Conservation (phyloP, 2,888 invertebrate species). For the Oscheius onirici region DNA sequence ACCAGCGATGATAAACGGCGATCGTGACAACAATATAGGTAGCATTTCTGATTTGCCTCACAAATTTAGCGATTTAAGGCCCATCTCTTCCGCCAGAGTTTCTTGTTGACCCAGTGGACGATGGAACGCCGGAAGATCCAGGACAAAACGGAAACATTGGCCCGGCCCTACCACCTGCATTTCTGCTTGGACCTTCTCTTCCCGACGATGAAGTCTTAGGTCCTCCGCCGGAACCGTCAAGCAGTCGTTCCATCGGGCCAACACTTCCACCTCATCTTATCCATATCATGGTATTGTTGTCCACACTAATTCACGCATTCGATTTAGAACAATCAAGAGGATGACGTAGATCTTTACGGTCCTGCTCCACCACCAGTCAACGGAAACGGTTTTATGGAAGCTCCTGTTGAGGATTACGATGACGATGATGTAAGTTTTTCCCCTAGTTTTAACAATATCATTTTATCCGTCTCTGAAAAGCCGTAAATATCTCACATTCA, state of each 20-base stretch:
- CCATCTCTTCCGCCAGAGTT: conserved; percentile 30
- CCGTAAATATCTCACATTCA: no score
- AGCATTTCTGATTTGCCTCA: no score
- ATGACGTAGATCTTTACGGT: conserved; percentile 23
- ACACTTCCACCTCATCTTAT: neutral
- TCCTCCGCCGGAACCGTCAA: neutral
- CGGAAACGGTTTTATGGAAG: no score
- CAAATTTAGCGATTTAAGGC: no score
- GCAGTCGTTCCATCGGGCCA: conserved; percentile 13
- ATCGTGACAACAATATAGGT: conserved; percentile 10
- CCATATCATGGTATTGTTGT: neutral
- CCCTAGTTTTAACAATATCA: no score
- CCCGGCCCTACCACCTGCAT: conserved; percentile 13
- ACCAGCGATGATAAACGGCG: neutral
- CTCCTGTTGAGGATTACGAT: neutral
- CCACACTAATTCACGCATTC: no score
- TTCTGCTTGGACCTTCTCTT: conserved; percentile 21
- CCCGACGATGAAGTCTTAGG: conserved; percentile 26
- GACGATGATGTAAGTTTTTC: conserved; percentile 29
- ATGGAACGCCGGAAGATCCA: conserved; percentile 31
- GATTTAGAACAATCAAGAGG: conserved; percentile 9
- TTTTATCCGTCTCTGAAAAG: no score
- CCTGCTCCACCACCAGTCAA: conserved; percentile 20
- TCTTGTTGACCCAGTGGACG: neutral
- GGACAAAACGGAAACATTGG: conserved; percentile 16